Evolutionary conservation across 2,888 invertebrate genomes (phyloP), one percentile per base, ranked within the genome.

Genomic region (Lochmaea capreae): DNA sequence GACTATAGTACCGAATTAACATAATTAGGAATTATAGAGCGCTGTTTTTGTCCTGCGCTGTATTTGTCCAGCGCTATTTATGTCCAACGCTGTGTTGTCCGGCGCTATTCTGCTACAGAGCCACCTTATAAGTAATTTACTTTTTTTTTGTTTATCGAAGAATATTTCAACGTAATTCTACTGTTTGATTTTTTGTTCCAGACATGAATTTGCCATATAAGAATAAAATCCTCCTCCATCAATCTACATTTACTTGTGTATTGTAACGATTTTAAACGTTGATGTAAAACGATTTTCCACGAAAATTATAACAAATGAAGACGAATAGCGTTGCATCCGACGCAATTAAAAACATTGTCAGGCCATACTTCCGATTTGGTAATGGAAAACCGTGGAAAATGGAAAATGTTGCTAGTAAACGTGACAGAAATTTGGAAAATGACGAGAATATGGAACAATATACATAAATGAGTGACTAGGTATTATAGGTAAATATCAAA

Each of bases 291-390:
- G 22, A 22, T 59, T 39, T 58, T 54, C 46, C 42, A 46, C 18
- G 18, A 42, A 58, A 33, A 59, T 54, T 42, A 70, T 16, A 74
- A 57, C 67, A 70, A 62, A 74, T 74, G 70, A 54, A 70, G 66
- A 42, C 59, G 57, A 74, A 71, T 66, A 54, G 57, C 54, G 52
- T 62, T 59, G 73, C 69, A 66, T 70, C 54, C 68, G 39, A 14
- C 42, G 65, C 65, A 69, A 69, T 73, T 73, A 70, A 70, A 73
- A 73, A 73, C 54, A 43, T 73, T 73, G 54, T 61, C 54, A 42
- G 61, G 42, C 43, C 54, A 43, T 59, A 67, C 26, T 63, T 62
- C 67, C 62, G 70, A 62, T 49, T 54, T 58, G 66, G 43, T 74
- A 70, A 70, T 70, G 70, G 70, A 74, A 73, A 74, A 61, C 49